Evolutionary conservation across 2,888 invertebrate genomes (phyloP).

Genomic region (Schizotus pectinicornis): DNA sequence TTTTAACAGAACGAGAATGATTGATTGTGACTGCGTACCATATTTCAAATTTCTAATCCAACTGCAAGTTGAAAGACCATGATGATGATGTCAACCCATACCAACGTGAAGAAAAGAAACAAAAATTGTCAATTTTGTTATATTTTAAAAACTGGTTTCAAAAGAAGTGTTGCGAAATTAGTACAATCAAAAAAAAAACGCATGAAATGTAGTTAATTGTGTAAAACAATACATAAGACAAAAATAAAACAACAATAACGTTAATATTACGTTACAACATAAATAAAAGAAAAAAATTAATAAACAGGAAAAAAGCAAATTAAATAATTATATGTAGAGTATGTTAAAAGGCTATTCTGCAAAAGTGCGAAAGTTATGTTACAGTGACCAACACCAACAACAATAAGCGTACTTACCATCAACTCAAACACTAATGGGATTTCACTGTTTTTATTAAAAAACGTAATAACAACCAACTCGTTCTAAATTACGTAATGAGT

Average conservation of each 20-base stretch:
- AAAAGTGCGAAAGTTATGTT: constrained; percentile 3
- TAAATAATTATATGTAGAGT: background rate
- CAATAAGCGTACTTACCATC: constrained; percentile 15
- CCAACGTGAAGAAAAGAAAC: too few species aligned
- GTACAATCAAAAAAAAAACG: too few species aligned
- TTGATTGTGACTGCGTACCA: too few species aligned
- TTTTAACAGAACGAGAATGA: too few species aligned
- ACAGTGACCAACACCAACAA: constrained; percentile 29
- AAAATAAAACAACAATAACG: background rate
- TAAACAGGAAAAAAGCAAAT: constrained; percentile 1
- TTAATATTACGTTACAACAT: constrained; percentile 3
- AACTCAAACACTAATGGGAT: background rate
- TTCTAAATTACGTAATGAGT: constrained; percentile 1
- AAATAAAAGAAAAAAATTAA: background rate
- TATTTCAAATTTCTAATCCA: too few species aligned
- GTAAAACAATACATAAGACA: too few species aligned
- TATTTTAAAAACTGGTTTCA: too few species aligned
- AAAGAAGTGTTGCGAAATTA: too few species aligned
- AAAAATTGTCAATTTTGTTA: too few species aligned
- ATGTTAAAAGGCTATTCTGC: constrained; percentile 21
- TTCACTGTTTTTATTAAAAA: constrained; percentile 13
- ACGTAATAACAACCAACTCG: constrained; percentile 6
- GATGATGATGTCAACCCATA: too few species aligned
- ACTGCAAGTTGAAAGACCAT: too few species aligned
- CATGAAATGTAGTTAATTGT: too few species aligned